Conservation (phyloP, 2,113 vertebrate genomes). For the Drymodes brunneopygia region DNA sequence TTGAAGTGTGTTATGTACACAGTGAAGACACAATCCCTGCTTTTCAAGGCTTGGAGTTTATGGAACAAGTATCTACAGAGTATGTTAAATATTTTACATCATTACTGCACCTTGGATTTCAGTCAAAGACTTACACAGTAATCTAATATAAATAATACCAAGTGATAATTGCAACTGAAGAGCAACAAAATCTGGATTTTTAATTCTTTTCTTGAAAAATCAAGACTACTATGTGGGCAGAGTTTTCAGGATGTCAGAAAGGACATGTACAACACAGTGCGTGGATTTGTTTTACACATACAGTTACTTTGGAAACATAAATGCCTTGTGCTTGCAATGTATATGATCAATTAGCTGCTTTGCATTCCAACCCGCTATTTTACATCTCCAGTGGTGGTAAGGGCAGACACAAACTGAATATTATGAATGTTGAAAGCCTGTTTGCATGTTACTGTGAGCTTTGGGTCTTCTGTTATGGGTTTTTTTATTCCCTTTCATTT, state of each 20-base stretch:
- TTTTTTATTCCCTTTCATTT: neutral
- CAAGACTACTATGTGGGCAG: neutral
- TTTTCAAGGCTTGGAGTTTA: slow-evolving; percentile 44
- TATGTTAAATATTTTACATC: slow-evolving; percentile 43
- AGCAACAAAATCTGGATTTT: neutral
- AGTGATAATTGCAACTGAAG: neutral
- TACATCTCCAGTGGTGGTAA: neutral
- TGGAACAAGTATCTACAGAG: slow-evolving; percentile 53
- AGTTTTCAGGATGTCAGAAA: neutral
- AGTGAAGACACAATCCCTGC: slow-evolving; percentile 36
- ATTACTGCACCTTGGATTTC: slow-evolving; percentile 20
- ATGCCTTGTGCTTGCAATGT: neutral
- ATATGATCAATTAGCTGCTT: slow-evolving; percentile 37
- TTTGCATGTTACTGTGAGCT: neutral
- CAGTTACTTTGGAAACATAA: neutral
- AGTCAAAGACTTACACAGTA: slow-evolving; percentile 20
- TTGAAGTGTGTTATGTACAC: slow-evolving; percentile 60
- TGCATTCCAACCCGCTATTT: slow-evolving; percentile 26
- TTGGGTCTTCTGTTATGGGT: neutral
- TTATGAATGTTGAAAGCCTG: neutral
- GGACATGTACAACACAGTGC: neutral
- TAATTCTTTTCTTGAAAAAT: neutral
- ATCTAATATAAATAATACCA: slow-evolving; percentile 11
- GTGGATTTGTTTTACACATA: neutral
- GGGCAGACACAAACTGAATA: neutral